Base-by-base conservation (phyloP, 2,797 vertebrate species). In the Mormyrops boulengeri region DNA sequence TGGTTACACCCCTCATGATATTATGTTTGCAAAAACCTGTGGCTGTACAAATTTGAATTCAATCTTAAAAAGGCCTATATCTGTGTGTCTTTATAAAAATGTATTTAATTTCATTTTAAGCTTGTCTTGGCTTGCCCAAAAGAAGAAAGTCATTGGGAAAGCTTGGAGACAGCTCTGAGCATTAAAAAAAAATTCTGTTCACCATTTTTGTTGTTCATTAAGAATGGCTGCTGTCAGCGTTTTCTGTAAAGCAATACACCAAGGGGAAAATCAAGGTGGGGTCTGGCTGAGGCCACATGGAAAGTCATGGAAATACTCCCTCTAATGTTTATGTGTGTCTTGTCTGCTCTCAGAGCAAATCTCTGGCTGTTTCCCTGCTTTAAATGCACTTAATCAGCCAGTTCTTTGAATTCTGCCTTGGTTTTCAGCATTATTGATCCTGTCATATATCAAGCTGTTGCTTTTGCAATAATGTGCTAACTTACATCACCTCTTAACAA, bases 171-270 rank as follows among this genome's bases (percentile, higher is more conserved):
- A 95, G 96, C 96, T 93, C 97, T 96, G 95, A 96, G 96, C 96
- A 96, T 95, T 82, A 82, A 47, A 82, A 82, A 82, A 47, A n/a
- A 94, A 95, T 95, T 93, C 95, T 95, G 95, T 95, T 95, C 91
- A 95, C 93, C 95, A 96, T 96, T 93, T 95, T 94, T 96, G 95
- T 96, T 95, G 95, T 96, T 96, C 96, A 96, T 97, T 96, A 96
- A 96, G 95, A 97, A 96, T 96, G 97, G 98, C 97, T 98, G 98
- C 98, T 98, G 97, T 96, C 97, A 97, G 97, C 97, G 97, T 98
- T 97, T 97, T 97, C 97, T 98, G 97, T 97, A 97, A 97, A 98
- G 97, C 96, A 95, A 96, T 96, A 95, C 96, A 96, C 96, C 96
- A 96, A 97, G 96, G 97, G 96, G 95, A 97, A 95, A 96, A 95